Conservation (phyloP, 1,140 invertebrate genomes). For the Eurosta solidaginis region DNA sequence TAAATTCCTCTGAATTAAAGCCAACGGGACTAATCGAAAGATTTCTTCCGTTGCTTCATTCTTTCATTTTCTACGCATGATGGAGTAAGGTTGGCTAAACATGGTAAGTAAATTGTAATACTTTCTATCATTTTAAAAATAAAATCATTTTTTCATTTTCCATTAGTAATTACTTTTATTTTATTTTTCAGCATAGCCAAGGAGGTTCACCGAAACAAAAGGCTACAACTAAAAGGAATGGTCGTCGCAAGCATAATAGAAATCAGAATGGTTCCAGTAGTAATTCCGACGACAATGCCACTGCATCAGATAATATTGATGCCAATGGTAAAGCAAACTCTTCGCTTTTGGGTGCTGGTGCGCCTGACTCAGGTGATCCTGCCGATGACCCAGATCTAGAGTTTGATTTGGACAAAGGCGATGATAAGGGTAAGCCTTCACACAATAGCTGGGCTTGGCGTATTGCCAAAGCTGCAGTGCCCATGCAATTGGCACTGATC, state of each 20-base stretch:
- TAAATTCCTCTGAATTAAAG: too few relatives aligned
- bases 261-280: not conserved
- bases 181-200: not conserved
- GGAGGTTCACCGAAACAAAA: constrained; percentile 5
- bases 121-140: too few relatives aligned
- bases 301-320: too few relatives aligned
- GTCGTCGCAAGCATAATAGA: constrained; percentile 36
- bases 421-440: constrained; percentile 60
- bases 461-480: constrained; percentile 75
- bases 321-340: not conserved
- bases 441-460: constrained; percentile 73
- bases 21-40: too few relatives aligned
- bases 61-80: too few relatives aligned
- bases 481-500: constrained; percentile 81
- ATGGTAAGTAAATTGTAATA: too few relatives aligned
- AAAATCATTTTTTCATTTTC: too few relatives aligned
- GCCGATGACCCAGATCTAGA: constrained; percentile 46
- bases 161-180: too few relatives aligned
- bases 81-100: too few relatives aligned
- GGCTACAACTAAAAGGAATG: constrained; percentile 39
- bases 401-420: constrained; percentile 49
- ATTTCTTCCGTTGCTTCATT: too few relatives aligned
- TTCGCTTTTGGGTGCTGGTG: not conserved
- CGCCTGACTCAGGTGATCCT: constrained; percentile 47
- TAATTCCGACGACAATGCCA: too few relatives aligned